Conservation (phyloP, 2,113 vertebrate genomes). For the Camelus dromedarius region DNA sequence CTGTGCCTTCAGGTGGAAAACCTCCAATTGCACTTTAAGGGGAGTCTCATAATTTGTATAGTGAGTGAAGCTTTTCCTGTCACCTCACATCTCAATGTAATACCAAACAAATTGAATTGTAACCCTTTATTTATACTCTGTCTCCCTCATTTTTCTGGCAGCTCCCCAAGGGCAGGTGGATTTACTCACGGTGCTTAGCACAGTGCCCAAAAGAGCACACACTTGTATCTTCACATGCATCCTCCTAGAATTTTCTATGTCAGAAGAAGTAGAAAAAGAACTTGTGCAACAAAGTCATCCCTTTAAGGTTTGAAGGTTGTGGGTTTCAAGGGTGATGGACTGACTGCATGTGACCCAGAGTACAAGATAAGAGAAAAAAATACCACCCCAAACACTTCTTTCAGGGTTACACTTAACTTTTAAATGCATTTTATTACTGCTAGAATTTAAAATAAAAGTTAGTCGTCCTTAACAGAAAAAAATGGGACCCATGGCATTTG, state of each 20-base stretch:
- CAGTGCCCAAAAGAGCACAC: not conserved
- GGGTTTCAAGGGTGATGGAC: not conserved
- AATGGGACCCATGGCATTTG: conserved; percentile 71
- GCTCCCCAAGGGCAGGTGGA: not conserved
- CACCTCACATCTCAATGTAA: not conserved
- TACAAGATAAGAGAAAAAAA: not conserved
- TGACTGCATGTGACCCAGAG: not conserved
- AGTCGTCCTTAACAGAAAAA: conserved; percentile 42
- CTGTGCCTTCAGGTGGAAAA: not conserved
- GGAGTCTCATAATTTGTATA: not conserved
- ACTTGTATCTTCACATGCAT: not conserved
- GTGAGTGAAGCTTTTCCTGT: not conserved
- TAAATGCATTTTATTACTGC: conserved; percentile 42
- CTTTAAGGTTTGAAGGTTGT: not conserved
- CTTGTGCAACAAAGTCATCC: not conserved
- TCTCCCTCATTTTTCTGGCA: not conserved
- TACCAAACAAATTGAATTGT: not conserved
- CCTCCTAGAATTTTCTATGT: not conserved
- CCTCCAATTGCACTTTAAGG: not conserved
- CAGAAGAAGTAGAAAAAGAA: not conserved
- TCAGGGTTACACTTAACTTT: conserved; percentile 52
- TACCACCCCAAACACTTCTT: not conserved
- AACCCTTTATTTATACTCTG: not conserved
- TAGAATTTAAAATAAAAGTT: conserved; percentile 57
- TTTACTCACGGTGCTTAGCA: not conserved